Conservation (phyloP, 2,113 vertebrate genomes). For the Holacanthus passer region DNA sequence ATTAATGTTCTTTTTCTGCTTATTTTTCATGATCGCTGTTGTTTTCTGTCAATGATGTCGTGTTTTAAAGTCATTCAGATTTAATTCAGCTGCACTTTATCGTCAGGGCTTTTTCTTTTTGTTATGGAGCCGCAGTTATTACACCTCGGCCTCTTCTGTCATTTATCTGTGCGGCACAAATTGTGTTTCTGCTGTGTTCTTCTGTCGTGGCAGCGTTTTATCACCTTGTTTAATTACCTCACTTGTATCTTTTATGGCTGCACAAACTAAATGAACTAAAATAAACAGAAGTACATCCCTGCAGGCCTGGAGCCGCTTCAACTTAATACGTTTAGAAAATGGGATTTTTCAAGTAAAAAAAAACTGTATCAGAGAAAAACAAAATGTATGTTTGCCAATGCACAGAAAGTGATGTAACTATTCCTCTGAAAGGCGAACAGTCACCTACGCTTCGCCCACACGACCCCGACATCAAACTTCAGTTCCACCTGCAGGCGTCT, state of each 20-base stretch:
- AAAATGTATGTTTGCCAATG: not conserved
- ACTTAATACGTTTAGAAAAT: slow-evolving; percentile 18
- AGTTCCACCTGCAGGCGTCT: slow-evolving; percentile 11
- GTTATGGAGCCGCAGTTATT: slow-evolving; percentile 12
- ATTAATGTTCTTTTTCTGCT: not conserved
- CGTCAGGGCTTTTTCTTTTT: not conserved
- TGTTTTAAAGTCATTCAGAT: slow-evolving; percentile 12
- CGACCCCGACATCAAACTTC: slow-evolving; percentile 13
- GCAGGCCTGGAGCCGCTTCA: not conserved
- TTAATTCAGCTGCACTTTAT: not conserved
- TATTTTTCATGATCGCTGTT: not conserved
- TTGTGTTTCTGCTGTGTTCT: slow-evolving; percentile 10
- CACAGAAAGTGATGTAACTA: slow-evolving; percentile 20
- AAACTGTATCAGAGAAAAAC: not conserved
- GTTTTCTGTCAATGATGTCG: slow-evolving; percentile 1
- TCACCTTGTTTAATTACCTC: slow-evolving; percentile 58
- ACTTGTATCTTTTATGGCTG: not conserved
- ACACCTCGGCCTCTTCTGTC: not conserved
- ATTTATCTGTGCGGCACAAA: slow-evolving; percentile 39
- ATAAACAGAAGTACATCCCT: slow-evolving; percentile 4
- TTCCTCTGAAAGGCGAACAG: not conserved
- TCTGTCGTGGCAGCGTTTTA: slow-evolving; percentile 32
- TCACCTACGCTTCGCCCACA: slow-evolving; percentile 50
- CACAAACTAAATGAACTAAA: slow-evolving; percentile 20
- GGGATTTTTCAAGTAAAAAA: slow-evolving; percentile 5